Base-by-base conservation (phyloP, 2,797 vertebrate genomes). In the Enteromius paludinosus region DNA sequence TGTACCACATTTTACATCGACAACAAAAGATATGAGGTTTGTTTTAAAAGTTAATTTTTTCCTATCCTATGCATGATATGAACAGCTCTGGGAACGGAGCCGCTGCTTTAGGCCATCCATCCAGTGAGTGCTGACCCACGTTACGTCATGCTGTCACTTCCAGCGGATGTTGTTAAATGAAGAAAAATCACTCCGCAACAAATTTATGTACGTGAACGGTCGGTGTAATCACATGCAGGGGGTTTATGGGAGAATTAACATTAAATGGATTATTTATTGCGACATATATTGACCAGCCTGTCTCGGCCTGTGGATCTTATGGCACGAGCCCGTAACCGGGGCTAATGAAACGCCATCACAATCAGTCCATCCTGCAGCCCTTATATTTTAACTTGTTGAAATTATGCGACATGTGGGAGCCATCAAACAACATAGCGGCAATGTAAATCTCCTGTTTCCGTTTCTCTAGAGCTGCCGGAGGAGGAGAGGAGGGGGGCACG, bases 381-480 rank as follows among this genome's bases (percentile, higher is more conserved):
- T 85, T 86, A 81, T 83, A 81, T 87, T 90, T 91, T 90, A 92
- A 91, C 89, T 89, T 90, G 88, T 91, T 93, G 93, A 92, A 91
- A 88, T 91, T 86, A 91, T 1, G 0, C 81, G 83, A 85, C 92
- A 91, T 93, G 87, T 91, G 93, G 93, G 91, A 93, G 86, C 84
- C 90, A 92, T 93, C 92, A 92, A 84, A 89, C 64, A 66, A 84
- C 83, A 78, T 88, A 86, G 86, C 85, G 49, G 85, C 86, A 78
- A 87, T 89, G 89, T 90, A 92, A 92, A 91, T 91, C 89, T 92
- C 86, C 76, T 83, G 85, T 86, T 85, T 85, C 59, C 72, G 77
- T 70, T 78, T 83, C 30, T 73, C 79, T 56, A 62, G 52, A 77
- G 74, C 70, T 79, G 47, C 28, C 2, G 10, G 25, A 33, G n/a